These are phyloP conservation scores for Melospiza georgiana DNA, from an alignment of 2,113 vertebrate genomes.

Conservation along the genomic window DNA sequence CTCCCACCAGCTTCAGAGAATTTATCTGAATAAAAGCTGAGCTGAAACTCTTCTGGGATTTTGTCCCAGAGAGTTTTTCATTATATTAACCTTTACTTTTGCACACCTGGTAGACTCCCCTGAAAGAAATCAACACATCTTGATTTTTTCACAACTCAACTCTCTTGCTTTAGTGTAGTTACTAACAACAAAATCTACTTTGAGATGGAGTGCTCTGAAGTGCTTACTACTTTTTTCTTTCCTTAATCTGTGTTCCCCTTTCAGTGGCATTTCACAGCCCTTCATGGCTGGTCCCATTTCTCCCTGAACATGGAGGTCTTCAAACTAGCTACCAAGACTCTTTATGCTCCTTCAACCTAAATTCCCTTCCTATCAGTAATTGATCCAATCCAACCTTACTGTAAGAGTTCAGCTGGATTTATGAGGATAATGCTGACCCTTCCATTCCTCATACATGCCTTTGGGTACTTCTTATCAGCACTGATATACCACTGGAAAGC, in stretches of 20 bases:
- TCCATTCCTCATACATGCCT: background rate
- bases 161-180: background rate
- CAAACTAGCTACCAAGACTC: background rate
- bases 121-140: background rate
- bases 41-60: background rate
- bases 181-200: background rate
- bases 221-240: background rate
- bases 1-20: background rate
- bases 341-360: background rate
- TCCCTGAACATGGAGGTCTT: accelerated
- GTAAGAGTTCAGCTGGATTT: background rate
- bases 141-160: background rate
- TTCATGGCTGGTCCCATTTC: background rate
- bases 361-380: background rate
- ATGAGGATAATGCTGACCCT: background rate
- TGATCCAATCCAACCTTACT: background rate
- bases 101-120: background rate
- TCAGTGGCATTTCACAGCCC: background rate
- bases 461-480: background rate
- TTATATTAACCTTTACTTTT: background rate
- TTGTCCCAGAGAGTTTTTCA: background rate
- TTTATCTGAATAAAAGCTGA: background rate
- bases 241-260: background rate
- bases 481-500: background rate
- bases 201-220: background rate